A percentile compares a stretch with the other conserved stretches of the same genome.
Conservation (phyloP, 2,113 vertebrate species). For the Gracilinanus agilis region DNA sequence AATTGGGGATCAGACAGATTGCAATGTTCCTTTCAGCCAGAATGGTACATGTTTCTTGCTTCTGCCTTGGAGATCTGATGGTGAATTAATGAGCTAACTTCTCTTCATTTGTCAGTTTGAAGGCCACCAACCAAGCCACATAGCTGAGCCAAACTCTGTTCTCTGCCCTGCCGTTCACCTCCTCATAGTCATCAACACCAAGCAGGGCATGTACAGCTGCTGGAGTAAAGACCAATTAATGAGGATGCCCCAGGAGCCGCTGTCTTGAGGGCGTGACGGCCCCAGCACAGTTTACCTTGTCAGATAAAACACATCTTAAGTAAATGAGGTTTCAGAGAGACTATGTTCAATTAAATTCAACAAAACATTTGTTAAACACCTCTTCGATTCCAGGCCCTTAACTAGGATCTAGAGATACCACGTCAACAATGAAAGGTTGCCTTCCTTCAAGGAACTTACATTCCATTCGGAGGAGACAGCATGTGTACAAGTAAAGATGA, state of each 20-base stretch:
- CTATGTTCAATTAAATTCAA: not conserved
- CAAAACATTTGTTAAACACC: not conserved
- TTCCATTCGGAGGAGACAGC: not conserved
- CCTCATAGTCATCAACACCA: not conserved
- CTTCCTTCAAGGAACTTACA: not conserved
- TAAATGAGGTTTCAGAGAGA: not conserved
- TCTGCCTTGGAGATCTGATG: not conserved
- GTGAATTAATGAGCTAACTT: not conserved
- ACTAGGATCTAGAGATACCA: not conserved
- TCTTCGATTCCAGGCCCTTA: not conserved
- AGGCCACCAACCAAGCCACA: not conserved
- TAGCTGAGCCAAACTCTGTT: not conserved
- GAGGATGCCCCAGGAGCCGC: not conserved
- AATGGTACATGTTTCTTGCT: not conserved
- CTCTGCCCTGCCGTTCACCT: not conserved
- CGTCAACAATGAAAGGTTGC: not conserved
- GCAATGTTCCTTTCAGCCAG: not conserved
- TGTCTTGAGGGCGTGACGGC: not conserved
- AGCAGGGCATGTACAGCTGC: not conserved
- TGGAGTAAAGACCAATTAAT: not conserved
- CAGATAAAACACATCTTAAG: not conserved
- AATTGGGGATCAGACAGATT: not conserved
- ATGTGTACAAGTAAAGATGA: not conserved
- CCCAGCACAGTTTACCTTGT: not conserved
- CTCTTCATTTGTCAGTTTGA: constrained; percentile 1